Conservation (phyloP, 2,888 invertebrate genomes). For the Arctia plantaginis region DNA sequence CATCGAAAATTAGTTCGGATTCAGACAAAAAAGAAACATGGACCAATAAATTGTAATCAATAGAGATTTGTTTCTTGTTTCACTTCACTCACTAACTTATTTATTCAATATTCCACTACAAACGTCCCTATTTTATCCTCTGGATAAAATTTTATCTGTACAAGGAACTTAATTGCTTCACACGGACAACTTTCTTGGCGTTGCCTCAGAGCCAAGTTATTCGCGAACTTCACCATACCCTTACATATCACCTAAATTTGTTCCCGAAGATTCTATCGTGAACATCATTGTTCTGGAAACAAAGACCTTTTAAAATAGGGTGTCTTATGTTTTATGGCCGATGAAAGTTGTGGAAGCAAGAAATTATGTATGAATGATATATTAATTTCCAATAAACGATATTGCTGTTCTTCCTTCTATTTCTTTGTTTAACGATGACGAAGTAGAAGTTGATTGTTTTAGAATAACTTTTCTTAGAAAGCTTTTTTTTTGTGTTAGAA, state of each 20-base stretch:
- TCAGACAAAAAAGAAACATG: constrained; percentile 21
- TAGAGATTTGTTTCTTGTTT: constrained; percentile 21
- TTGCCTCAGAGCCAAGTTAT: constrained; percentile 42
- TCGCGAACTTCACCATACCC: constrained; percentile 46
- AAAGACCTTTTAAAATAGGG: constrained; percentile 52
- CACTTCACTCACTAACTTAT: constrained; percentile 22
- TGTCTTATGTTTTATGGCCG: constrained; percentile 44
- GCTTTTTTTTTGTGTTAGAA: neutral
- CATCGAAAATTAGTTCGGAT: neutral
- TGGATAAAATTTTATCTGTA: constrained; percentile 39
- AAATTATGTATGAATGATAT: constrained; percentile 43
- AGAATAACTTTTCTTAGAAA: constrained; percentile 1
- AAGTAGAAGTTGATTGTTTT: constrained; percentile 10
- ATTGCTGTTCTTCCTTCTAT: constrained; percentile 21
- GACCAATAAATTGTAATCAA: constrained; percentile 33
- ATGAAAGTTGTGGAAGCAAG: constrained; percentile 35
- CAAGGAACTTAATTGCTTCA: constrained; percentile 45
- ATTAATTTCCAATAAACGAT: constrained; percentile 49
- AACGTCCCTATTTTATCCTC: constrained; percentile 14
- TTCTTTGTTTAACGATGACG: constrained; percentile 31
- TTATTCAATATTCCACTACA: constrained; percentile 38
- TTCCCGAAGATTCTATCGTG: constrained; percentile 38
- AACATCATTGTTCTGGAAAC: constrained; percentile 46
- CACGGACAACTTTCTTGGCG: constrained; percentile 51
- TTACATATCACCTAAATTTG: constrained; percentile 50